These are phyloP conservation scores for Brenthis hecate DNA, from an alignment of 2,888 invertebrate species.

Conservation along the genomic window DNA sequence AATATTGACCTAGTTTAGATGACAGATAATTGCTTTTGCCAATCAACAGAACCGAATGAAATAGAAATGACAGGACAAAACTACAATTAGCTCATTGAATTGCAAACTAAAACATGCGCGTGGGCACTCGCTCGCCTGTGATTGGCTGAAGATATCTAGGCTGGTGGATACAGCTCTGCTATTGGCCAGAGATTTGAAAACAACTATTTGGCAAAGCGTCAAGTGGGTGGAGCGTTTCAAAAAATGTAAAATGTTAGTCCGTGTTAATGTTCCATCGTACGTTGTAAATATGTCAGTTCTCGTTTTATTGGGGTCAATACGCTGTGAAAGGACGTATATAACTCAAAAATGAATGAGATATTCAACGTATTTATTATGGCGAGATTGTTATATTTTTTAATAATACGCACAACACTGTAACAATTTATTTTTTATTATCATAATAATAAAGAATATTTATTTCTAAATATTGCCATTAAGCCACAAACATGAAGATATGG, in stretches of 20 bases:
- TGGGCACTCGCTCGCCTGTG: slow-evolving; percentile 53
- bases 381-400: too few relatives aligned
- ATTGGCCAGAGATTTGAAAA: slow-evolving; percentile 56
- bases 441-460: too few relatives aligned
- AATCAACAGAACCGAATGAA: slow-evolving; percentile 15
- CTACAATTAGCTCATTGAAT: slow-evolving; percentile 71
- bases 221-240: slow-evolving; percentile 64
- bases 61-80: slow-evolving; percentile 50
- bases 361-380: too few relatives aligned
- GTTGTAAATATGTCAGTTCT: slow-evolving; percentile 30
- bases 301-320: slow-evolving; percentile 2
- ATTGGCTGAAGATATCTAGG: slow-evolving; percentile 61
- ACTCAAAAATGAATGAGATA: too few relatives aligned
- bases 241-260: slow-evolving; percentile 43
- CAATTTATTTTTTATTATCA: too few relatives aligned
- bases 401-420: too few relatives aligned
- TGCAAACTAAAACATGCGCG: slow-evolving; percentile 70
- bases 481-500: too few relatives aligned
- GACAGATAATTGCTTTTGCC: background rate
- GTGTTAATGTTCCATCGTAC: slow-evolving; percentile 24
- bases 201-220: slow-evolving; percentile 72
- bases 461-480: too few relatives aligned
- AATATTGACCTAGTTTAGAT: background rate
- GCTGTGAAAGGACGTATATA: background rate
- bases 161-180: slow-evolving; percentile 45